These are phyloP conservation scores for Rotaria macrura DNA, from an alignment of 2,888 invertebrate species.

Conservation along the genomic window DNA sequence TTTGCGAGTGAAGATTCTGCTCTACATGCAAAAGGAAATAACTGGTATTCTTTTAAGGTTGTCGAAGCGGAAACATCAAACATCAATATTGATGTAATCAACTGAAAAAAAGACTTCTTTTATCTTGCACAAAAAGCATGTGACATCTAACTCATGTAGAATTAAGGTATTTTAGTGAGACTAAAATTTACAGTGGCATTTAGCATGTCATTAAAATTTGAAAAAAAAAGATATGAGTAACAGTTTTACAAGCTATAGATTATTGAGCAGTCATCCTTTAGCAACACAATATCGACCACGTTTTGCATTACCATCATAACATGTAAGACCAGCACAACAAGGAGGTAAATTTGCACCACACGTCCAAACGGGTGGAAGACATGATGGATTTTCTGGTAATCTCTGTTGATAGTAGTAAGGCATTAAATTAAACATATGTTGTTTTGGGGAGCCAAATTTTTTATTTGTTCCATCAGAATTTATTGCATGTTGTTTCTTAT, in stretches of 20 bases:
- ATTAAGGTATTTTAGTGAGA: too few species aligned
- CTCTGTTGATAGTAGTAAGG: not conserved
- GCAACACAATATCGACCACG: not conserved
- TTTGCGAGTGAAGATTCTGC: too few species aligned
- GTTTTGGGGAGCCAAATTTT: not conserved
- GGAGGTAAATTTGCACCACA: not conserved
- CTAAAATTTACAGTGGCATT: too few species aligned
- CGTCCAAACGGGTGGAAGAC: not conserved
- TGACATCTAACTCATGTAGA: too few species aligned
- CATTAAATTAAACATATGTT: not conserved
- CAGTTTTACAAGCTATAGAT: not conserved
- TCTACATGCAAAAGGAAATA: too few species aligned
- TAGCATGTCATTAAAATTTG: too few species aligned
- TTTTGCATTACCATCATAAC: slow-evolving; percentile 5
- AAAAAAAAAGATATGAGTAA: too few species aligned
- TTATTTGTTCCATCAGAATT: not conserved
- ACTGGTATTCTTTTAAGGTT: too few species aligned
- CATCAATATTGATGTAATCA: too few species aligned
- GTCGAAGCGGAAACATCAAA: too few species aligned
- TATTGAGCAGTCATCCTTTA: not conserved
- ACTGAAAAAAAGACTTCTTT: too few species aligned
- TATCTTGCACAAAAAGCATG: too few species aligned
- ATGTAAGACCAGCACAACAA: not conserved
- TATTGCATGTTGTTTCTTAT: not conserved
- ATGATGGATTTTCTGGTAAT: not conserved